Base-by-base conservation (phyloP, 2,888 invertebrate species). In the Slavum lentiscoides region DNA sequence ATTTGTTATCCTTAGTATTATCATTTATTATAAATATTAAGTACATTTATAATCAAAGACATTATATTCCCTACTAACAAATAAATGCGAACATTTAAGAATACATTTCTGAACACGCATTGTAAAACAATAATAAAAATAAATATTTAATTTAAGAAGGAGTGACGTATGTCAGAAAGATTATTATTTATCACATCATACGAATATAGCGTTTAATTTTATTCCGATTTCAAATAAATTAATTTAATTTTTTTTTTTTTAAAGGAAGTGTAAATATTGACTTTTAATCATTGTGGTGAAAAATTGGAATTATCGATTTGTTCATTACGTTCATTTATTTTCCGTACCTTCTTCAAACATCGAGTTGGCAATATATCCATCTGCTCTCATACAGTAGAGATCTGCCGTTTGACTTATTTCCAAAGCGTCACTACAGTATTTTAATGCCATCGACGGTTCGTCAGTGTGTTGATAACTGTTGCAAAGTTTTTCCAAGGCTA, bases 321-420 rank as follows among this genome's bases (percentile, higher is more conserved):
- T 64, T 64, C 7, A 7, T 43, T 15, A 43, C 17, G 23, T 37
- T 4, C 21, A 21, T 23, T 74, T 3, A 68, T 75, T 59, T 19
- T 66, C 15, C 64, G 86, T 85, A 91, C 91, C 94, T 88, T 97
- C 96, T 84, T 97, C 96, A 87, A 91, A 98, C 90, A 95, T 91
- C 86, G 98, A 98, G 21, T 93, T 91, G 7, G 91, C 91, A 58
- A 98, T 87, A 86, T 96, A 92, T 11, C 97, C 96, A 85, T 99
- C 98, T 0, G 93, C 99, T 83, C 94, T 90, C 87, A 97, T 96
- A 87, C 97, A 97, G 83, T 94, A 90, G 81, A 94, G 88, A 82
- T 91, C 90, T 21, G 93, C 90, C 85, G 95, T 94, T 58, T 91
- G 90, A 84, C 89, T 90, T 82, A 94, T 89, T 83, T 91, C 90